Base-by-base conservation (phyloP, 2,888 invertebrate species). In the Thereva nobilitata region DNA sequence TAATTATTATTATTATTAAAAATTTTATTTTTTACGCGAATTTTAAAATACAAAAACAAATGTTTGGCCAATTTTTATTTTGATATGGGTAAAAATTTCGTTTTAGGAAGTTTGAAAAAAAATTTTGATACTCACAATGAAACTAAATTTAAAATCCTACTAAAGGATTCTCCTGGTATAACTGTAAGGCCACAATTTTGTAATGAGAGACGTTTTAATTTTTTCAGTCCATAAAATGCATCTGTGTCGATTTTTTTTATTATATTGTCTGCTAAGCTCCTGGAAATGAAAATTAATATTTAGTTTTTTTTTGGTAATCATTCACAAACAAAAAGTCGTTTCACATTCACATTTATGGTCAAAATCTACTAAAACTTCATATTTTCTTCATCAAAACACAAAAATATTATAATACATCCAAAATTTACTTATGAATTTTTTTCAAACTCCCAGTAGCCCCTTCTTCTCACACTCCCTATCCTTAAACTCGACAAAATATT, bases 181-280 rank as follows among this genome's bases (percentile, higher is more conserved):
- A 77, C 75, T 72, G 77, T 81, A 75, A 81, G 80, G 76, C 80
- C 81, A 75, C 81, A 81, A 74, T 81, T 80, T 76, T 81, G 81
- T 74, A 81, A 75, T 68, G 76, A 78, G 72, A 81, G 75, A 72
- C 80, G 79, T 72, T 80, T 81, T 69, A 81, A 74, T 75, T 80
- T 81, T 56, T 72, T 73, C 72, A 81, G 74, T 70, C 80, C 81
- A 72, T 75, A 76, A 77, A 91, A 89, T 75, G 89, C 86, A 76
- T 85, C 85, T 71, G 85, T 84, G 77, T 88, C 86, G 76, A 91
- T 85, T 74, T 83, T 82, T 77, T 86, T 86, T 80, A 92, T 83
- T 75, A 86, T 87, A 84, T 93, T 93, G 82, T 88, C 86, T 12
- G 61, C 49, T 50, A 61, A 7, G n/a, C 37, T 61, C 50, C 91